Percentiles rank a stretch among this genome's conserved stretches.
These are phyloP conservation scores for Propithecus deckenii DNA, from an alignment of 2,797 vertebrate species.

Conservation along the genomic window DNA sequence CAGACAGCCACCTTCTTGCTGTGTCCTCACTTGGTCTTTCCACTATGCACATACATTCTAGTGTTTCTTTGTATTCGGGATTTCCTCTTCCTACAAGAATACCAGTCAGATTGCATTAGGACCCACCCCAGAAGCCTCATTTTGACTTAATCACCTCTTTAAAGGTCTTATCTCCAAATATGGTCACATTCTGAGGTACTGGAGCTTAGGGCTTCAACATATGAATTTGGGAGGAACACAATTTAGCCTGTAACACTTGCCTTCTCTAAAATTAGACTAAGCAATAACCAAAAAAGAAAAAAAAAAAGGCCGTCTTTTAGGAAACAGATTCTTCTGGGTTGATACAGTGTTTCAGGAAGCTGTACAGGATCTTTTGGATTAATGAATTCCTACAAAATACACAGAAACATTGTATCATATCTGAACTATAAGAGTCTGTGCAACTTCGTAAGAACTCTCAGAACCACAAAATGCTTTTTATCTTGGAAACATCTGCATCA, in stretches of 20 bases:
- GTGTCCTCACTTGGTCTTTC: not conserved
- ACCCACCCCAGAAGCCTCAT: not conserved
- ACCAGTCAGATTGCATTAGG: not conserved
- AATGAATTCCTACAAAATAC: not conserved
- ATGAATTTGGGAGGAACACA: not conserved
- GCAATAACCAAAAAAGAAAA: not conserved
- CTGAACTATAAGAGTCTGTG: not conserved
- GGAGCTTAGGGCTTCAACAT: not conserved
- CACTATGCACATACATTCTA: not conserved
- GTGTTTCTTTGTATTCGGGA: not conserved
- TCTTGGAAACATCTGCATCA: not conserved
- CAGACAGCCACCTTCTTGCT: not conserved
- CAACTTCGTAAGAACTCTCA: not conserved
- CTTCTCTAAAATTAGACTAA: conserved; percentile 36
- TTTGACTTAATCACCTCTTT: not conserved
- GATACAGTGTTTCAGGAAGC: not conserved
- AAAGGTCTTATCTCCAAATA: not conserved
- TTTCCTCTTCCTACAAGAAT: not conserved
- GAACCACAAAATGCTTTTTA: not conserved
- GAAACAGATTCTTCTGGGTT: not conserved
- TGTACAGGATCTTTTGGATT: not conserved
- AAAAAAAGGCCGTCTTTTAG: not conserved
- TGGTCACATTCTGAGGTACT: not conserved
- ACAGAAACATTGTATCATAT: not conserved
- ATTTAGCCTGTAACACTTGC: not conserved